Evolutionary conservation across 2,888 invertebrate genomes (phyloP), one percentile per base, ranked within the genome.

Genomic region (Physocephala rufipes): DNA sequence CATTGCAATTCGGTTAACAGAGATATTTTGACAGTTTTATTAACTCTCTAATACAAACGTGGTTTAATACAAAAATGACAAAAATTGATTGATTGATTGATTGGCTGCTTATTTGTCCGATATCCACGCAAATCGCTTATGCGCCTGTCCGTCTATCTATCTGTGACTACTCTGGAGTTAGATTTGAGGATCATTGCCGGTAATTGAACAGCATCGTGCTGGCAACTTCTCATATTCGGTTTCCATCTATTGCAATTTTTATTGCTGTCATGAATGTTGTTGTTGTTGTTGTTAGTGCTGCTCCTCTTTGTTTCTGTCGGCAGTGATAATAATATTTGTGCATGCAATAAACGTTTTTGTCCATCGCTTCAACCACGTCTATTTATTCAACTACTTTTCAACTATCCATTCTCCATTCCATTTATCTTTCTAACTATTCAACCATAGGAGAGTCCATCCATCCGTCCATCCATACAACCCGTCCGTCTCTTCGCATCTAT

Each of bases 261-360:
- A 59, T 59, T 59, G 1, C 28, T 59, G 49, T 12, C 19, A 19
- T 59, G 28, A n/a, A n/a, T 59, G 59, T 28, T 59, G 59, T n/a
- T 36, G 59, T 28, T 26, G 28, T 59, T 30, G 49, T 12, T 49
- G 49, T 49, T 49, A n/a, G 3, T 49, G n/a, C 19, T 7, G 12
- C 15, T 49, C 12, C 49, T 49, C 49, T n/a, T n/a, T n/a, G n/a
- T n/a, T n/a, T n/a, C n/a, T n/a, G 16, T 3, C 49, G 49, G 49
- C 36, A 36, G 9, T 49, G 49, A n/a, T n/a, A 49, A 49, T 19
- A 49, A 49, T n/a, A 49, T 49, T 49, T 49, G 12, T n/a, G 49
- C 49, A 49, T 49, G 49, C 49, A 36, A 36, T 9, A 4, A 36
- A 19, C 49, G 5, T 49, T 49, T n/a, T n/a, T 5, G 3, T 49